These are phyloP conservation scores for Bubo blakistoni DNA, from an alignment of 2,113 vertebrate species.

Conservation along the genomic window DNA sequence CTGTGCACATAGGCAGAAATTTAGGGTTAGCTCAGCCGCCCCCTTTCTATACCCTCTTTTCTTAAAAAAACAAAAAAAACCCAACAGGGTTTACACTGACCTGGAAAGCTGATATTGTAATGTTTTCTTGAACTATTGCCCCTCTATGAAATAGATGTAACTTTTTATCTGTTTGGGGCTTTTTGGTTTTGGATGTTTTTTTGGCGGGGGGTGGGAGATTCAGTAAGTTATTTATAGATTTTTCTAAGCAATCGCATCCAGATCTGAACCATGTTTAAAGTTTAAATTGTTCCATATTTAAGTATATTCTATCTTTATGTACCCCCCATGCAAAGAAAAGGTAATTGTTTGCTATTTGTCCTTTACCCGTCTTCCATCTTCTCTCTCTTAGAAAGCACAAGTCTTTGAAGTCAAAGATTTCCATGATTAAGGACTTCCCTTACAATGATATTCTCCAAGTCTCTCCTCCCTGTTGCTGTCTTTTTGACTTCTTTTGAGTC, in stretches of 20 bases:
- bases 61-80: not conserved
- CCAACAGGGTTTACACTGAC: not conserved
- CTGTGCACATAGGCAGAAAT: not conserved
- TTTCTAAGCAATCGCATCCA: not conserved
- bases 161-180: not conserved
- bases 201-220: accelerated
- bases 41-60: not conserved
- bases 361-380: not conserved
- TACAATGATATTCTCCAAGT: not conserved
- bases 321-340: not conserved
- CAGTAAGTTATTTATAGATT: not conserved
- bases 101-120: not conserved
- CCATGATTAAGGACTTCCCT: not conserved
- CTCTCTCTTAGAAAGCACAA: not conserved
- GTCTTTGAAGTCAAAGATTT: not conserved
- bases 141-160: not conserved
- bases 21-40: not conserved
- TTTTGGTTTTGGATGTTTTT: not conserved
- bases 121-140: not conserved
- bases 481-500: not conserved
- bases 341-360: not conserved
- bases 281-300: not conserved
- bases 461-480: not conserved
- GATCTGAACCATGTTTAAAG: not conserved
- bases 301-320: not conserved